phyloP scores from a whole-genome alignment of 1,140 invertebrate species.

The Agrypnia vestita region DNA sequence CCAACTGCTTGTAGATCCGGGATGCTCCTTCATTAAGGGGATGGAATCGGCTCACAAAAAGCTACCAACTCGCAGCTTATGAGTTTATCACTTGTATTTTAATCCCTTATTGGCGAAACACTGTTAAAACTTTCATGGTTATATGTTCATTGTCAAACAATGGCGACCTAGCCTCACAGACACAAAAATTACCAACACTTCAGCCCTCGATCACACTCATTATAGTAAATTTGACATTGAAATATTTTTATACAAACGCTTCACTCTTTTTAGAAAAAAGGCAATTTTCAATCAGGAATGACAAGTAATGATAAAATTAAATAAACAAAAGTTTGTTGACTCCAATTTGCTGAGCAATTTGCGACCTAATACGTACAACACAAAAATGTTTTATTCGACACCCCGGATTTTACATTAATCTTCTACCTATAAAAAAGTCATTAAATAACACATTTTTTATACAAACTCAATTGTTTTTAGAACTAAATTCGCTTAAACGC shows the following conservation, averaged over 20 bases:
- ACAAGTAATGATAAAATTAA: constrained; percentile 63
- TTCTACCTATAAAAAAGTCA: constrained; percentile 19
- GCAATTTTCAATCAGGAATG: constrained; percentile 37
- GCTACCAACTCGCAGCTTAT: background rate
- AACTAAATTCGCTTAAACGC: constrained; percentile 63
- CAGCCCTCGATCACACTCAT: constrained; percentile 26
- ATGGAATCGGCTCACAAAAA: constrained; percentile 27
- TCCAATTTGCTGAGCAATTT: constrained; percentile 58
- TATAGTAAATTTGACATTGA: background rate
- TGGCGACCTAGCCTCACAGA: constrained; percentile 67
- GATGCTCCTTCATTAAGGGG: constrained; percentile 48
- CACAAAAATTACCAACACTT: constrained; percentile 49
- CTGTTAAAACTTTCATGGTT: constrained; percentile 47
- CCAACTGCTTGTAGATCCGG: constrained; percentile 46
- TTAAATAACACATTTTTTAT: constrained; percentile 46
- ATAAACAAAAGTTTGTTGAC: constrained; percentile 75
- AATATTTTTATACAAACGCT: constrained; percentile 21
- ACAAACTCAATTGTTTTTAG: constrained; percentile 37
- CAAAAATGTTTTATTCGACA: constrained; percentile 27
- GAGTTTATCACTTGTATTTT: constrained; percentile 28
- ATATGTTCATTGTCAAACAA: constrained; percentile 70
- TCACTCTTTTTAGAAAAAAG: constrained; percentile 23
- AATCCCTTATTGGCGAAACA: constrained; percentile 23
- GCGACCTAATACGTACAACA: constrained; percentile 41
- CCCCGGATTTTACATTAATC: constrained; percentile 7